Conservation (phyloP, 2,888 invertebrate species). For the Cheiracanthium punctorium region DNA sequence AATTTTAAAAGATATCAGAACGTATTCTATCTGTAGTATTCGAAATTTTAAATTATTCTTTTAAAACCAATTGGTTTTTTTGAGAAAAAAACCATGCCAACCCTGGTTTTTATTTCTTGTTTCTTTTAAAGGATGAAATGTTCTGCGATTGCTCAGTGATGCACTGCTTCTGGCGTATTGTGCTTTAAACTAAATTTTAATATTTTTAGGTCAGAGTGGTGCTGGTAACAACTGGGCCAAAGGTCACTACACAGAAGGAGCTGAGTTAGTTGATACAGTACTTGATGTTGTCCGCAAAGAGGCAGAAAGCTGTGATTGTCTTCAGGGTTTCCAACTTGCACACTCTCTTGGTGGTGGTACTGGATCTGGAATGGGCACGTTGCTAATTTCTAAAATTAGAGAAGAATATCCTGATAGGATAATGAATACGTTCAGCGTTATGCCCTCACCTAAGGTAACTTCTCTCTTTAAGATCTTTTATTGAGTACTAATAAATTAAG, state of each 20-base stretch:
- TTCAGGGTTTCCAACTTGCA: constrained; percentile 86
- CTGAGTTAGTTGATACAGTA: constrained; percentile 80
- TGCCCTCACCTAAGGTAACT: constrained; percentile 85
- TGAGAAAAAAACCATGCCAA: no score
- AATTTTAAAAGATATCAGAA: no score
- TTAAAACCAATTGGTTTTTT: no score
- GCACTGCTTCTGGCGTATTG: no score
- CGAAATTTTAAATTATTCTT: no score
- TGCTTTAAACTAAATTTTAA: not conserved
- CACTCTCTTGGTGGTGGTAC: constrained; percentile 92
- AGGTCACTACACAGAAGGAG: constrained; percentile 81
- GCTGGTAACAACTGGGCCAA: constrained; percentile 92
- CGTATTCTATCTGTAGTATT: no score
- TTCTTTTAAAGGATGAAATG: no score
- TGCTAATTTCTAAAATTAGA: constrained; percentile 90
- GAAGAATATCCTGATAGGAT: constrained; percentile 87
- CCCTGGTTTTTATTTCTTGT: no score
- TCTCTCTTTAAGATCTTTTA: no score
- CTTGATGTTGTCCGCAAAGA: constrained; percentile 80
- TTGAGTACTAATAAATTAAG: no score
- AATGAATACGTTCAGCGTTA: constrained; percentile 81
- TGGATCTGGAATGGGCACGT: constrained; percentile 91
- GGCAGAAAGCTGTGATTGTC: constrained; percentile 80
- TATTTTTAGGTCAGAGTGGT: constrained; percentile 79
- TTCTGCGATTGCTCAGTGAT: no score